A percentile compares a stretch with the other conserved stretches of the same genome.
phyloP scores from a whole-genome alignment of 1,140 invertebrate genomes.

The Drosophila repleta region DNA sequence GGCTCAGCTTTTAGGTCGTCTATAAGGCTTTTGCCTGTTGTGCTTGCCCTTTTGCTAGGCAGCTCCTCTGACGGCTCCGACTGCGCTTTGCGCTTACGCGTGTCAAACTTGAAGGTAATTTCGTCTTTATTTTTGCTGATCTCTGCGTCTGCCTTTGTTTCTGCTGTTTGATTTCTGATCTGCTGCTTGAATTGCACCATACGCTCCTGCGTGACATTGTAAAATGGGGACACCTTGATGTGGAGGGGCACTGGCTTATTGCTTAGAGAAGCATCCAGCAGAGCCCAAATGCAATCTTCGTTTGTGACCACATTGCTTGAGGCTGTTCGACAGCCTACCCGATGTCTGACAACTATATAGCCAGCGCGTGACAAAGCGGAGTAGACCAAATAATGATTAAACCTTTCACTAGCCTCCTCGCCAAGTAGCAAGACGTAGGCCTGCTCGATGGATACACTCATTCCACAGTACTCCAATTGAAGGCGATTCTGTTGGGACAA shows the following conservation, averaged over 20 bases:
- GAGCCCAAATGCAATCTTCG: slow-evolving; percentile 68
- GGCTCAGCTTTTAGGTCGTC: slow-evolving; percentile 56
- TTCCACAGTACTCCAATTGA: slow-evolving; percentile 59
- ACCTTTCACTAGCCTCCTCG: slow-evolving; percentile 50
- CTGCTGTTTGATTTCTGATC: slow-evolving; percentile 14
- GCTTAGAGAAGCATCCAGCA: slow-evolving; percentile 45
- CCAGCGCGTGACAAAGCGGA: slow-evolving; percentile 65
- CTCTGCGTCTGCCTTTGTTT: slow-evolving; percentile 43
- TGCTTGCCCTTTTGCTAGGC: slow-evolving; percentile 26
- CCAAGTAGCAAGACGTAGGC: slow-evolving; percentile 69
- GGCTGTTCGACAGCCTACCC: background rate
- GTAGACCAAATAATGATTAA: slow-evolving; percentile 72
- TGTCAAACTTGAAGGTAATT: slow-evolving; percentile 46
- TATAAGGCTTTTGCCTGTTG: slow-evolving; percentile 40
- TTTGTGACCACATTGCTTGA: slow-evolving; percentile 9
- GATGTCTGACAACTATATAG: slow-evolving; percentile 71
- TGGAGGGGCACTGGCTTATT: slow-evolving; percentile 44
- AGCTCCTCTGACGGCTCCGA: background rate
- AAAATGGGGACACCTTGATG: slow-evolving; percentile 47
- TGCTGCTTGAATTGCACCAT: slow-evolving; percentile 45
- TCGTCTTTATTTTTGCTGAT: background rate
- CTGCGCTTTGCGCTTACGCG: slow-evolving; percentile 49
- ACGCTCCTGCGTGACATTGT: slow-evolving; percentile 12
- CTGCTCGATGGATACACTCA: slow-evolving; percentile 71
- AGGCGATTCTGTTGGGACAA: slow-evolving; percentile 58